Evolutionary conservation across 2,888 invertebrate species (phyloP).

Genomic region (Drosophila nr. medialis): DNA sequence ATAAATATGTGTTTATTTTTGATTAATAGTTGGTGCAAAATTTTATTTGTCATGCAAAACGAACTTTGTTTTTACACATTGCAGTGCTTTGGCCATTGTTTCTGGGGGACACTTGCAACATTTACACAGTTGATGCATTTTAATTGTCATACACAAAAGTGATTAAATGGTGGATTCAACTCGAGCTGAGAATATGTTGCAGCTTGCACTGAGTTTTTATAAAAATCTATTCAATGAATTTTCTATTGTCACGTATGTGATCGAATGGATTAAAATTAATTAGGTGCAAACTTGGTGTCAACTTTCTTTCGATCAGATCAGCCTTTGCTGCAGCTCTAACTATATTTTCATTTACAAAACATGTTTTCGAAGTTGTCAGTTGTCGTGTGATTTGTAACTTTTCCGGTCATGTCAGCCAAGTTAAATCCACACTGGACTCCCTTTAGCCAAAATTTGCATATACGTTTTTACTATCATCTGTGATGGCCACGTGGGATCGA

Average conservation of each 20-base stretch:
- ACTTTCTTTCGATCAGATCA: not conserved
- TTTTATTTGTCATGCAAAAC: conserved; percentile 39
- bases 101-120: conserved; percentile 6
- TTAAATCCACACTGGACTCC: not conserved
- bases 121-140: conserved; percentile 12
- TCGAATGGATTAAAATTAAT: not conserved
- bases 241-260: not conserved
- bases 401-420: not conserved
- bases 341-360: not conserved
- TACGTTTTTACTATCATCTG: not conserved
- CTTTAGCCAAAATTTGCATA: conserved; percentile 20
- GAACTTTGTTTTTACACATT: conserved; percentile 29
- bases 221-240: not conserved
- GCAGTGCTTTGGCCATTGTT: conserved; percentile 10
- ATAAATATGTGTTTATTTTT: conserved; percentile 9
- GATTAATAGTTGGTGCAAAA: conserved; percentile 45
- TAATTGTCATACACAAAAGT: not conserved
- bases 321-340: not conserved
- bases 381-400: not conserved
- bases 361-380: not conserved
- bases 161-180: not conserved
- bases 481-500: conserved; percentile 1
- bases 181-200: not conserved
- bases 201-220: not conserved
- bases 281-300: not conserved